Base-by-base conservation (phyloP, 92 coral and sea anemone species). In the Epizoanthus scotinus region DNA sequence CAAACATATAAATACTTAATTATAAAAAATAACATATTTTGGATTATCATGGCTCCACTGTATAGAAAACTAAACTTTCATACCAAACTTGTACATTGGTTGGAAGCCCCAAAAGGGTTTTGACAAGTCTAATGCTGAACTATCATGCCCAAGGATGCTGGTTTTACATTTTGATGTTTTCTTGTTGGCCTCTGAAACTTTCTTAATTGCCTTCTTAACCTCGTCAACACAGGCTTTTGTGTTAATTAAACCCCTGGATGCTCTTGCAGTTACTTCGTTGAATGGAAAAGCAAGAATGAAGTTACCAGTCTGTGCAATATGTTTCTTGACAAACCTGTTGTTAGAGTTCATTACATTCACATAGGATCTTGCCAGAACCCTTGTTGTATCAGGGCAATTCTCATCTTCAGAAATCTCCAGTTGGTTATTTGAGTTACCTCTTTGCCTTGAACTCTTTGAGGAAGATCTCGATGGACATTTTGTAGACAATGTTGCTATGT, bases 21-120 rank as follows among this genome's bases (percentile, higher is more conserved):
- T 47, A 47, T 47, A 47, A 47, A 8, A 44, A 44, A 44, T 8
- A 44, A 13, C 5, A 5, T 8, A 0, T 2, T 42, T 13, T 44
- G 50, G 50, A 44, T 44, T 44, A 44, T 10, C 9, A 44, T 40
- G 44, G n/a, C n/a, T n/a, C n/a, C n/a, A 40, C 8, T 2, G 8
- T 44, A 44, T 44, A 44, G 50, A 47, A 49, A 12, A 29, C 5
- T 70, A 17, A 50, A 21, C 42, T 15, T 49, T 40, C 60, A 74
- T 38, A 3, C 77, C 70, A 65, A 68, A 82, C 19, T 69, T 61
- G 73, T 55, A 78, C 1, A 74, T 13, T 38, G 89, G 82, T 38
- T 89, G 88, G 81, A 85, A 93, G 3, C 97, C 97, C 97, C 94
- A 93, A 73, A 85, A 90, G 38, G 97, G 94, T 54, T 83, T 69